Percentiles rank a stretch among this genome's conserved stretches.
phyloP scores from a whole-genome alignment of 2,797 vertebrate genomes.

The Gadopsis marmoratus region DNA sequence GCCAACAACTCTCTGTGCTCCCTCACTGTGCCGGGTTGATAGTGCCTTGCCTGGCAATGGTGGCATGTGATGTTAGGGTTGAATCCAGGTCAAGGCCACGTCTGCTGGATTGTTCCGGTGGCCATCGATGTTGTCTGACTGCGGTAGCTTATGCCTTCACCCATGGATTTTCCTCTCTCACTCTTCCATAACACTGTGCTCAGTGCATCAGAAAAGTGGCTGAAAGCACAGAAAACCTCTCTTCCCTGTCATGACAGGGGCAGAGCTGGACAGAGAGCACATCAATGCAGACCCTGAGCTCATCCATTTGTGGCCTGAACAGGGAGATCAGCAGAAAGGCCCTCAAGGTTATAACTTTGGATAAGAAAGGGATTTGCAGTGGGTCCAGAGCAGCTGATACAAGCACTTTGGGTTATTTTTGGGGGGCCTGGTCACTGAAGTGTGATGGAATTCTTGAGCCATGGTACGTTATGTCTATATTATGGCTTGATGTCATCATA shows the following conservation, averaged over 20 bases:
- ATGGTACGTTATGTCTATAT: slow-evolving; percentile 9
- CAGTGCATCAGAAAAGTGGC: slow-evolving; percentile 61
- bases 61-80: slow-evolving; percentile 36
- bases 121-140: slow-evolving; percentile 53
- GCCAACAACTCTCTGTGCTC: slow-evolving; percentile 45
- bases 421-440: slow-evolving; percentile 41
- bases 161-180: slow-evolving; percentile 24
- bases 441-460: slow-evolving; percentile 37
- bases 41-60: slow-evolving; percentile 36
- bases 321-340: slow-evolving; percentile 72
- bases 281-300: slow-evolving; percentile 71
- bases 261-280: slow-evolving; percentile 67
- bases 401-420: slow-evolving; percentile 72
- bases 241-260: slow-evolving; percentile 34
- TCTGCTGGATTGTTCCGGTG: slow-evolving; percentile 36
- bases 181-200: slow-evolving; percentile 28
- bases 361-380: slow-evolving; percentile 71
- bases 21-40: slow-evolving; percentile 23
- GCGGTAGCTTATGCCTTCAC: slow-evolving; percentile 31
- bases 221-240: slow-evolving; percentile 61
- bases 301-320: slow-evolving; percentile 69
- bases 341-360: slow-evolving; percentile 71
- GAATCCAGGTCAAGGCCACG: slow-evolving; percentile 69
- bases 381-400: slow-evolving; percentile 70
- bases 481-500: slow-evolving; percentile 26